These are phyloP conservation scores for Vespertilio murinus DNA, from an alignment of 2,797 vertebrate species.

Conservation along the genomic window DNA sequence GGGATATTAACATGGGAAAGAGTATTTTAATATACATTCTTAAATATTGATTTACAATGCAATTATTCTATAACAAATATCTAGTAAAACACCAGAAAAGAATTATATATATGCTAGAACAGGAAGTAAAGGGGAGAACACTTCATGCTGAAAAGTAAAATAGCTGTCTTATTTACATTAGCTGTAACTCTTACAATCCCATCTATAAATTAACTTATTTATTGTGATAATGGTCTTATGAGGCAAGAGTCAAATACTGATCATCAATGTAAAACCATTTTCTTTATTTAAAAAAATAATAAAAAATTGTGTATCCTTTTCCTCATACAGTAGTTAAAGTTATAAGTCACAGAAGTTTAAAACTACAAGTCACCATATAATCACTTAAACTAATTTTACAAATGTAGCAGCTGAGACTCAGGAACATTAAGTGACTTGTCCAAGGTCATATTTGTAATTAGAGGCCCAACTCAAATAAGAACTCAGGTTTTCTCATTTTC, in stretches of 20 bases:
- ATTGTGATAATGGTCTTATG: neutral
- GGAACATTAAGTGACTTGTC: neutral
- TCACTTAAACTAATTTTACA: conserved; percentile 36
- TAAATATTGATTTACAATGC: conserved; percentile 44
- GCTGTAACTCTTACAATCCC: neutral
- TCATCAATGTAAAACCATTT: neutral
- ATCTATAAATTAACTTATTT: conserved; percentile 1
- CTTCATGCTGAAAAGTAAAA: conserved; percentile 25
- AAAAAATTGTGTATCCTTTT: neutral
- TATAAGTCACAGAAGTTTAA: neutral
- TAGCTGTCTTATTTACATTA: conserved; percentile 12
- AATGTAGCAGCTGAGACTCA: neutral
- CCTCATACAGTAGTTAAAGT: neutral
- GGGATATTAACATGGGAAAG: neutral
- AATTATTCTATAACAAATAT: conserved; percentile 5
- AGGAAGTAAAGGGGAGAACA: conserved; percentile 17
- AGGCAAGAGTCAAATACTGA: neutral
- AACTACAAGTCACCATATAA: neutral
- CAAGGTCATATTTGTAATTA: conserved; percentile 1
- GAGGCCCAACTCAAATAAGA: neutral
- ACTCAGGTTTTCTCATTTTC: conserved; percentile 5
- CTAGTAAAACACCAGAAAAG: conserved; percentile 14
- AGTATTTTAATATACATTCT: neutral
- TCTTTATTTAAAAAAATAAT: conserved; percentile 35
- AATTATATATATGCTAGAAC: neutral